Base-by-base conservation (phyloP, 2,113 vertebrate genomes). In the Ictalurus punctatus region DNA sequence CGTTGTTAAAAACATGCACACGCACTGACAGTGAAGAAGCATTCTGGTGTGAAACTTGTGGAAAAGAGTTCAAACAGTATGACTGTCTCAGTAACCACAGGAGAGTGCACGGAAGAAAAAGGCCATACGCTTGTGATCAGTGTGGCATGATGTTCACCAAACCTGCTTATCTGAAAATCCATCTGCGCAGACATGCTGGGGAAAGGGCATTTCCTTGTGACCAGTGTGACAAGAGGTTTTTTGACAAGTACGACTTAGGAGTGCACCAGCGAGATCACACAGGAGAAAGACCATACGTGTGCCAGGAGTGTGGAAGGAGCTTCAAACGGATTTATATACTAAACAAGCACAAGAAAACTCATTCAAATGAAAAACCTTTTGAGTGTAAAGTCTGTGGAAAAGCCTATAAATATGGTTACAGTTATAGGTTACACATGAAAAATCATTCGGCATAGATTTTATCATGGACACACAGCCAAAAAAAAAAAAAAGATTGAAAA, bases 161-260 rank as follows among this genome's bases (percentile, higher is more conserved):
- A 74, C 89, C 90, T 12, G 89, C 90, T n/a, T 88, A 90, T 84
- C 85, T 91, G 19, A 90, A 90, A 84, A 88, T 88, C 71, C 90
- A 91, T 44, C 85, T 86, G 54, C 90, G 86, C 65, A 88, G 90
- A 83, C 90, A 91, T 84, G 86, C 90, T 48, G 90, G 90, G 4
- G 90, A 91, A 44, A 83, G 84, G 65, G 89, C 90, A 9, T 63
- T 92, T 83, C 74, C 90, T 37, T 92, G 91, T 16, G 89, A 93
- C 17, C 84, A 83, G 40, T 93, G 92, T 78, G 86, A 86, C 27
- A 94, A 88, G 81, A 92, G 52, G 81, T 94, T 92, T 84, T 86
- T 90, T 14, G 86, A 87, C 16, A 84, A 56, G 0, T 83, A 84
- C 30, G 90, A 88, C 65, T 87, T 91, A 7, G 90, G 44, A 80